Evolutionary conservation across 2,888 invertebrate genomes (phyloP).

Genomic region (Nysson spinosus): DNA sequence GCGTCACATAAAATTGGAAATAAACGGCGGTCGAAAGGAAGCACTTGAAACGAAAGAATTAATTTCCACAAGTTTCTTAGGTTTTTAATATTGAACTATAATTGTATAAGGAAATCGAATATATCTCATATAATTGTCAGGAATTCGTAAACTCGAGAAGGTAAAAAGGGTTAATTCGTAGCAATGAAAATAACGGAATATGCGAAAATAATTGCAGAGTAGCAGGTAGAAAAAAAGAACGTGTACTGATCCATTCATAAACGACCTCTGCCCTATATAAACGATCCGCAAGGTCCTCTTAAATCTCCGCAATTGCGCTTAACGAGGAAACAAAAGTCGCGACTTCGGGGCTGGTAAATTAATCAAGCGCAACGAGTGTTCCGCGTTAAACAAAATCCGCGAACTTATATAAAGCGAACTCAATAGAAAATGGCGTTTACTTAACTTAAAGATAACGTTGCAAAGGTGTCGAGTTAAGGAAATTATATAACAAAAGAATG

Average conservation of each 20-base stretch:
- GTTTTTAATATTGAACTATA: no score
- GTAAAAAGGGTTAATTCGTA: no score
- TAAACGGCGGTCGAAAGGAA: no score
- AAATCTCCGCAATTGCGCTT: slow-evolving; percentile 46
- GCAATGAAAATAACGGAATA: background rate
- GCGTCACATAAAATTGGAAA: no score
- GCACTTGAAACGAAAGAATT: no score
- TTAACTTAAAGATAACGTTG: slow-evolving; percentile 3
- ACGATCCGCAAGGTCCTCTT: slow-evolving; percentile 42
- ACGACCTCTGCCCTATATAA: slow-evolving; percentile 44
- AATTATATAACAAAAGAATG: background rate
- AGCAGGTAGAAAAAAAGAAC: slow-evolving; percentile 6
- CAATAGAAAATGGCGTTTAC: background rate
- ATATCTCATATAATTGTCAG: no score
- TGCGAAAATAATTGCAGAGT: slow-evolving; percentile 1
- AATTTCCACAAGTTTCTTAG: no score
- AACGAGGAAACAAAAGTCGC: slow-evolving; percentile 50
- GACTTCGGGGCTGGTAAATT: slow-evolving; percentile 29
- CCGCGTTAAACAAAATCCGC: slow-evolving; percentile 11
- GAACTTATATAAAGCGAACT: slow-evolving; percentile 9
- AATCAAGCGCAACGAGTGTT: slow-evolving; percentile 13
- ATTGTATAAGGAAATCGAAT: no score
- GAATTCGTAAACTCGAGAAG: no score
- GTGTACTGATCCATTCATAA: slow-evolving; percentile 24
- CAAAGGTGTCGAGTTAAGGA: no score